Evolutionary conservation across 1,140 invertebrate species (phyloP).

Genomic region (Macrobrachium rosenbergii): DNA sequence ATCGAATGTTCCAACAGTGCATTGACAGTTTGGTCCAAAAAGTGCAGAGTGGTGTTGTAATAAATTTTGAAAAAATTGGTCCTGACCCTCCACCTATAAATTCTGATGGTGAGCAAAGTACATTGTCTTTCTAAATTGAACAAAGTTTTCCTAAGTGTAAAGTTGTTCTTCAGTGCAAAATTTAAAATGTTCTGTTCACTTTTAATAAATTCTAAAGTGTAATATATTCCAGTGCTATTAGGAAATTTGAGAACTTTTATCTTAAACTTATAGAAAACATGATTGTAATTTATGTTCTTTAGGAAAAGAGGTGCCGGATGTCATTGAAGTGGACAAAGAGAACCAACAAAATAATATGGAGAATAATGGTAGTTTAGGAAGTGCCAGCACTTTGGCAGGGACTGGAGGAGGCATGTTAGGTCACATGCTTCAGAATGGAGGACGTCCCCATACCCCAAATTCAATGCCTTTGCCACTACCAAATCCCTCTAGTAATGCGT

Average conservation of each 20-base stretch:
- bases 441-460: slow-evolving; percentile 61
- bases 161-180: not conserved
- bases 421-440: slow-evolving; percentile 50
- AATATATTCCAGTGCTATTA: too few species aligned
- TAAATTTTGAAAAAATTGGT: slow-evolving; percentile 97
- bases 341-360: slow-evolving; percentile 62
- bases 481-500: slow-evolving; percentile 71
- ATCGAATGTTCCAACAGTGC: slow-evolving; percentile 94
- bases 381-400: slow-evolving; percentile 21
- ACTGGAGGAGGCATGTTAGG: slow-evolving; percentile 49
- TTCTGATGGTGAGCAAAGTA: slow-evolving; percentile 68
- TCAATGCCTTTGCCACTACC: slow-evolving; percentile 37
- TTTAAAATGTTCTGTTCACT: not conserved
- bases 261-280: not conserved
- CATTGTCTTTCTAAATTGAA: not conserved
- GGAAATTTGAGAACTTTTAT: not conserved
- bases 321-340: slow-evolving; percentile 64
- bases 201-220: too few species aligned
- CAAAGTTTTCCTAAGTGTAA: not conserved
- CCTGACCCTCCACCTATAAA: slow-evolving; percentile 84
- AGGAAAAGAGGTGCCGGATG: slow-evolving; percentile 64
- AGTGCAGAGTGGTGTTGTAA: slow-evolving; percentile 97
- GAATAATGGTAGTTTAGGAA: slow-evolving; percentile 41
- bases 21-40: slow-evolving; percentile 97
- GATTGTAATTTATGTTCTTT: not conserved